Evolutionary conservation across 2,888 invertebrate genomes (phyloP).

Genomic region (Nemotelus nigrinus): DNA sequence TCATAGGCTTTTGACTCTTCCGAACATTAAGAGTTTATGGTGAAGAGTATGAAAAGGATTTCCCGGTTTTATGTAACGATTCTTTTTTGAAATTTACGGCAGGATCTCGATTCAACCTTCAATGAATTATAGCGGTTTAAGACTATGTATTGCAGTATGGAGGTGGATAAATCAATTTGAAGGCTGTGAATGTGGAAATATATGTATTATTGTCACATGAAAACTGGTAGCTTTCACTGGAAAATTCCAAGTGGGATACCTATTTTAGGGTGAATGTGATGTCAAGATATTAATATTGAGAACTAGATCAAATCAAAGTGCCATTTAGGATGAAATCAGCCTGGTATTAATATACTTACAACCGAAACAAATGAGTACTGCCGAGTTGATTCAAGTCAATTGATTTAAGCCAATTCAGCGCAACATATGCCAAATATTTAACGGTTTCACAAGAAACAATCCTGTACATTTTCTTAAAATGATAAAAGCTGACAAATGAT

Average conservation of each 20-base stretch:
- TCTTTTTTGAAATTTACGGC: constrained; percentile 38
- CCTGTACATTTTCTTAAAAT: not conserved
- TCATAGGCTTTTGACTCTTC: constrained; percentile 8
- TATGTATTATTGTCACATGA: not conserved
- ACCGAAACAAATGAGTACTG: too few relatives aligned
- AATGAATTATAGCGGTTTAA: constrained; percentile 30
- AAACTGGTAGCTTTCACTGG: too few relatives aligned
- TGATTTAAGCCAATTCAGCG: too few relatives aligned
- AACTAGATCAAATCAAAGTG: too few relatives aligned
- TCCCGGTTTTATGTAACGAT: constrained; percentile 32
- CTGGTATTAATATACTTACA: too few relatives aligned
- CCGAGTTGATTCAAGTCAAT: too few relatives aligned
- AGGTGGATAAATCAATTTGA: not conserved
- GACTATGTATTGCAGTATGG: constrained; percentile 19
- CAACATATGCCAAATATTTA: too few relatives aligned
- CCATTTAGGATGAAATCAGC: too few relatives aligned
- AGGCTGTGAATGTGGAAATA: not conserved
- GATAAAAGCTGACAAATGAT: constrained; percentile 13
- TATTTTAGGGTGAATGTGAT: too few relatives aligned
- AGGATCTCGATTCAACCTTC: constrained; percentile 30
- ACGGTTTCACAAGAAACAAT: not conserved
- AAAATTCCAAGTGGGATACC: too few relatives aligned
- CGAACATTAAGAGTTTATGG: constrained; percentile 19
- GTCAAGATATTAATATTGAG: too few relatives aligned
- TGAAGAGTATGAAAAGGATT: constrained; percentile 22